A percentile compares a stretch with the other conserved stretches of the same genome.
phyloP scores from a whole-genome alignment of 1,140 invertebrate species.

The Paraescarpia echinospica region DNA sequence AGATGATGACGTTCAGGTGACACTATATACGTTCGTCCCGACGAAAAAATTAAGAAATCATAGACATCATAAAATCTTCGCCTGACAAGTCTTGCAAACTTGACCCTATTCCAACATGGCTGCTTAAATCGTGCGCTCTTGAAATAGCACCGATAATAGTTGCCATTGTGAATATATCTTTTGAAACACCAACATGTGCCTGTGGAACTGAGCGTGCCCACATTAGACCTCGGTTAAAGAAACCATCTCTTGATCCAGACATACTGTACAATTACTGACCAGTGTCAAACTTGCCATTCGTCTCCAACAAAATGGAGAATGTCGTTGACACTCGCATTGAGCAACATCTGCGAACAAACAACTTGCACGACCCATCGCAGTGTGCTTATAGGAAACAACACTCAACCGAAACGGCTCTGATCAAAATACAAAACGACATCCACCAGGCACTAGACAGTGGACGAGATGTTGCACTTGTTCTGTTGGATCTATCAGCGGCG shows the following conservation, averaged over 20 bases:
- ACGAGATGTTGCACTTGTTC: not conserved
- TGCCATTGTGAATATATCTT: not conserved
- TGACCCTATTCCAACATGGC: not conserved
- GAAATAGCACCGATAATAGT: not conserved
- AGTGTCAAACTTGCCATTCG: not conserved
- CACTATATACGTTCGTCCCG: not conserved
- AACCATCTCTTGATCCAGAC: constrained; percentile 5
- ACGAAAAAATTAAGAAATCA: not conserved
- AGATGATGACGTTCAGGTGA: not conserved
- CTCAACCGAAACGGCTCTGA: not conserved
- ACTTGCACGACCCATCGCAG: not conserved
- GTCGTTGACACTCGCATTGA: not conserved
- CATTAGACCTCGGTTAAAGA: not conserved
- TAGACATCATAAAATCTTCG: not conserved
- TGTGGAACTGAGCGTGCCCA: not conserved
- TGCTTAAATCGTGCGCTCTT: not conserved
- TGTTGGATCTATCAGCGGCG: not conserved
- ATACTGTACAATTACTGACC: not conserved
- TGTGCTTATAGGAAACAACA: not conserved
- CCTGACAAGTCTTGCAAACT: not conserved
- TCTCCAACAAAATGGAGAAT: not conserved
- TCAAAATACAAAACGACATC: not conserved
- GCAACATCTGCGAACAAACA: not conserved
- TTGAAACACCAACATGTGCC: not conserved
- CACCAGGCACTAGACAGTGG: not conserved